A percentile compares a stretch with the other conserved stretches of the same genome.
Evolutionary conservation across 2,113 vertebrate species (phyloP).

Genomic region (Chelonoidis abingdonii): DNA sequence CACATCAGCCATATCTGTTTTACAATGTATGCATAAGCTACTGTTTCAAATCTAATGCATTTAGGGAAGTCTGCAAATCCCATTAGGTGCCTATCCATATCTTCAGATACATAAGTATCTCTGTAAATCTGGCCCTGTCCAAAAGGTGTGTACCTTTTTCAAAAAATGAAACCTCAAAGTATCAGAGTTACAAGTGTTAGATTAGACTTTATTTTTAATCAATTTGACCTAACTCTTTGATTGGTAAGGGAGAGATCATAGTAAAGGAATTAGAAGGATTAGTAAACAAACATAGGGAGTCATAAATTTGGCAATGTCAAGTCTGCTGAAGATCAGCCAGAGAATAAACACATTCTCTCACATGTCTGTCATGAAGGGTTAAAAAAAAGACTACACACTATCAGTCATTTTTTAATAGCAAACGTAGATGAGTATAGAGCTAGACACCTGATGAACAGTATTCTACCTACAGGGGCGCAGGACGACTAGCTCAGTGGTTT

Average conservation of each 20-base stretch:
- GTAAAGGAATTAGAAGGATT: not conserved
- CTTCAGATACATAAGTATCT: not conserved
- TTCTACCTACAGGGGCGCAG: not conserved
- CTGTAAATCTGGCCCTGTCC: not conserved
- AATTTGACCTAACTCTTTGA: not conserved
- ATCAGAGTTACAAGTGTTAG: accelerated
- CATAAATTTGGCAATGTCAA: not conserved
- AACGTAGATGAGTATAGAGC: not conserved
- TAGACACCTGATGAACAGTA: not conserved
- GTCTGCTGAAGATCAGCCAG: too few species aligned
- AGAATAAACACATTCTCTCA: not conserved
- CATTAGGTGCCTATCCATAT: not conserved
- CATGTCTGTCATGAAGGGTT: not conserved
- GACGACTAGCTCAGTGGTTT: too few species aligned
- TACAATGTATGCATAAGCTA: not conserved
- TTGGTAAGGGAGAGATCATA: not conserved
- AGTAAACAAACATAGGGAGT: not conserved
- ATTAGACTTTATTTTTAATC: accelerated
- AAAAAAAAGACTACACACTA: not conserved
- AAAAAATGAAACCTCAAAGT: not conserved
- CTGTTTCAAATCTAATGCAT: not conserved
- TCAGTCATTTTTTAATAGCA: not conserved
- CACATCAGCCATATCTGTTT: not conserved
- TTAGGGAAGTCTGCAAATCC: not conserved
- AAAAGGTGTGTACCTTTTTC: accelerated